phyloP scores from a whole-genome alignment of 2,113 vertebrate genomes.

The Trachemys scripta region DNA sequence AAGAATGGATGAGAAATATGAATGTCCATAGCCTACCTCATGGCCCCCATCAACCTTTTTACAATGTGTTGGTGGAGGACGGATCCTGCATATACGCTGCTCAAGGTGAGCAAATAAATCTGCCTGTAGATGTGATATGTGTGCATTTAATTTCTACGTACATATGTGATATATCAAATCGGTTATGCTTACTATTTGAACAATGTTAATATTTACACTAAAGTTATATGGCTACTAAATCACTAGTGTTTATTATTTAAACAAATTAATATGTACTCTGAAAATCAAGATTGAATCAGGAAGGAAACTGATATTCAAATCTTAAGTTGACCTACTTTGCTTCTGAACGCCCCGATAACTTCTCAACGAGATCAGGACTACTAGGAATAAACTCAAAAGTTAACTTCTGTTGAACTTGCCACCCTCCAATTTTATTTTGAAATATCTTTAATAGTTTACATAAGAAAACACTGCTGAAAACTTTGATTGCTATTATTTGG shows the following conservation, averaged over 20 bases:
- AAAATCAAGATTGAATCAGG: neutral
- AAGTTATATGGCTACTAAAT: neutral
- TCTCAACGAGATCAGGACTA: neutral
- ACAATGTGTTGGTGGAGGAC: constrained; percentile 95
- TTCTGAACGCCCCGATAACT: neutral
- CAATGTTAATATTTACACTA: neutral
- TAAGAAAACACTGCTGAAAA: neutral
- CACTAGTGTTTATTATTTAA: neutral
- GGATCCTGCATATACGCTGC: constrained; percentile 95
- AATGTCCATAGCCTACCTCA: constrained; percentile 93
- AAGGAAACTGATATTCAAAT: neutral
- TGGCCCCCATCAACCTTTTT: constrained; percentile 95
- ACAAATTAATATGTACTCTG: neutral
- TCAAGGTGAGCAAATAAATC: constrained; percentile 83
- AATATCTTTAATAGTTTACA: neutral
- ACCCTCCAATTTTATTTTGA: neutral
- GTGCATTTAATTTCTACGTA: neutral
- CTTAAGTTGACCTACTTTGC: fast-evolving
- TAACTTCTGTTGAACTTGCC: neutral
- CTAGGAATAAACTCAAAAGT: neutral
- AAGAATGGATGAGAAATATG: constrained; percentile 97
- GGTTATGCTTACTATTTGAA: neutral
- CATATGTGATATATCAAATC: neutral
- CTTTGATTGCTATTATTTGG: neutral
- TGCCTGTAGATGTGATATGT: fast-evolving